Evolutionary conservation across 2,888 invertebrate species (phyloP).

Genomic region (Strigamia maritima): DNA sequence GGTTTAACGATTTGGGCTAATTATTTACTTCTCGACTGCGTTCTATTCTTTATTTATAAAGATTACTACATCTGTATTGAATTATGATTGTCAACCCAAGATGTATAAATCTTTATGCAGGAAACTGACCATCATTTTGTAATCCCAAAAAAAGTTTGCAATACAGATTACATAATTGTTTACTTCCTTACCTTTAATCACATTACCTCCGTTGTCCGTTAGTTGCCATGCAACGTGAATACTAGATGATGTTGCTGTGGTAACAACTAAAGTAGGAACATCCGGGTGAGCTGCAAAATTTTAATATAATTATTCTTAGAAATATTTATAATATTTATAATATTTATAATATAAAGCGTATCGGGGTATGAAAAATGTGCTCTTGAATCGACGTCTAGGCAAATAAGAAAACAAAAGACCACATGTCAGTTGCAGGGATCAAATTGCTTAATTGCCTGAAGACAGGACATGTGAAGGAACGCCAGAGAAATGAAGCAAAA

Average conservation of each 20-base stretch:
- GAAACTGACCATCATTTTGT: background rate
- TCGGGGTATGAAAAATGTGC: background rate
- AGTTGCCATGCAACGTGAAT: conserved; percentile 34
- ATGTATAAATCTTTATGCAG: background rate
- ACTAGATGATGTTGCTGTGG: conserved; percentile 28
- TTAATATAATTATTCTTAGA: background rate
- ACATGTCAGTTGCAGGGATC: conserved; percentile 11
- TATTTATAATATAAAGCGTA: too few relatives aligned
- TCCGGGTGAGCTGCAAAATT: conserved; percentile 21
- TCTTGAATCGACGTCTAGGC: background rate
- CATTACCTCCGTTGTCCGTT: conserved; percentile 29
- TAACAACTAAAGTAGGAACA: background rate
- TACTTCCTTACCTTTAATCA: conserved; percentile 17
- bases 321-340: background rate
- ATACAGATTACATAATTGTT: background rate
- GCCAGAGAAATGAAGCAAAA: conserved; percentile 9
- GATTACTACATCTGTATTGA: too few relatives aligned
- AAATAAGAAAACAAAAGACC: conserved; percentile 9
- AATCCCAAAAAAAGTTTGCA: background rate
- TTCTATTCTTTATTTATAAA: background rate
- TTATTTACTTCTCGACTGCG: background rate
- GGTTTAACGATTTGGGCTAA: background rate
- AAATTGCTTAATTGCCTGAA: conserved; percentile 31
- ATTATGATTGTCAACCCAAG: background rate
- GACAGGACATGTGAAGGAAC: conserved; percentile 13